Evolutionary conservation across 92 coral and sea anemone species (phyloP), one percentile per base, ranked within the genome.

Genomic region (Zoanthus sociatus): DNA sequence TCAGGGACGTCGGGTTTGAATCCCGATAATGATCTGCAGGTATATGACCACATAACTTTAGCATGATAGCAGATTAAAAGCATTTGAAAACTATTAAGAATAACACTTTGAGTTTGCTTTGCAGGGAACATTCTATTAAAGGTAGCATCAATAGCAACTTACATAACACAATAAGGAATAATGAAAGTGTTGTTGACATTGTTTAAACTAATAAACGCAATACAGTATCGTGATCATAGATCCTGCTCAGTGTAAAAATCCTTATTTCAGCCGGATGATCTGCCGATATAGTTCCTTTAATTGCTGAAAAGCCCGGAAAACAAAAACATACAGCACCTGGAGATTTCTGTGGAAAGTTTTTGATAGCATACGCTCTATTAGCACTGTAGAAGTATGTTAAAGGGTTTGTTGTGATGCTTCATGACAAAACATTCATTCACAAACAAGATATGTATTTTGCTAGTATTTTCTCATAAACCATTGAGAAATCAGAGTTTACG

Each of bases 241-340:
- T 63, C 1, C 17, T n/a, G 69, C 9, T 63, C 1, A 17, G 10
- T 13, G 53, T 26, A 48, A 17, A 21, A 17, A 16, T 18, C 18
- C 53, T 86, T 90, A 86, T 90, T 79, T 90, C 87, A 4, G 78
- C 20, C 60, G 45, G 67, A 5, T 83, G 87, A 54, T 83, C 71
- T 66, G 84, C 70, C 16, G 74, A 81, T 13, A 90, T 58, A 2
- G 84, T 14, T 37, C 87, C 67, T 56, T 90, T 58, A 79, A 90
- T 74, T 12, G 87, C 66, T 4, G 87, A 78, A 7, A 90, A 90
- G 72, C 69, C 67, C 13, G 90, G 90, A 14, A 90, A 83, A 45
- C 90, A 87, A 55, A 78, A 73, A 44, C 8, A n/a, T 15, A 86
- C 90, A 14, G 69, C 67, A 8, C 66, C 92, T 7, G 88, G 89